phyloP scores from a whole-genome alignment of 2,797 vertebrate species.

The Dermochelys coriacea region DNA sequence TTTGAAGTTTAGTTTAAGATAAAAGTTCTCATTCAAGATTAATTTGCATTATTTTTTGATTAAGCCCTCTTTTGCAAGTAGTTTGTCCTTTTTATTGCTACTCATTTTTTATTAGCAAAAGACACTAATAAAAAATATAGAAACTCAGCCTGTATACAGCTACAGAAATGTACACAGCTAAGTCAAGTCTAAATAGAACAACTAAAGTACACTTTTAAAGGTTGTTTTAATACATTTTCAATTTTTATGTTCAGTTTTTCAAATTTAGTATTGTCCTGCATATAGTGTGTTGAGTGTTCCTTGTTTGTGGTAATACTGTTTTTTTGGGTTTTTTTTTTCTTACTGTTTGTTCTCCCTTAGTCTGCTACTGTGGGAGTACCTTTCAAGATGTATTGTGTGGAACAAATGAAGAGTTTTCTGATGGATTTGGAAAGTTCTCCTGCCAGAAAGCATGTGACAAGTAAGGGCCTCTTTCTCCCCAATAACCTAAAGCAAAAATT shows the following conservation, averaged over 20 bases:
- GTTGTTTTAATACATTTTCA: neutral
- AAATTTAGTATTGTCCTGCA: neutral
- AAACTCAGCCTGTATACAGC: neutral
- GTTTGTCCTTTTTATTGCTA: neutral
- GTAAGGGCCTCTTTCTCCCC: constrained; percentile 83
- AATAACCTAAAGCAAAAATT: constrained; percentile 1
- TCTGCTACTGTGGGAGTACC: constrained; percentile 91
- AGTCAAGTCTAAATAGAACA: neutral
- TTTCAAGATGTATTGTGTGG: constrained; percentile 90
- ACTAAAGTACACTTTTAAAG: neutral
- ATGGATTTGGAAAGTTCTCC: constrained; percentile 90
- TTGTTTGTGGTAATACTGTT: constrained; percentile 12
- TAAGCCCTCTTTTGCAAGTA: neutral
- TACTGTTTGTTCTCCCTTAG: constrained; percentile 77
- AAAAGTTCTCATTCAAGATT: too few relatives aligned
- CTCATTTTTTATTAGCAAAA: neutral
- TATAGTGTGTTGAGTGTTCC: neutral
- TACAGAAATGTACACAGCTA: neutral
- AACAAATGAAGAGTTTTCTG: constrained; percentile 86
- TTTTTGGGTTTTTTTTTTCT: neutral
- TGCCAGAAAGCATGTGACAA: constrained; percentile 93
- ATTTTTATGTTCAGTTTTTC: neutral
- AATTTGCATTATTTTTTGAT: neutral
- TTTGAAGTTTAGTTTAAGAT: too few relatives aligned
- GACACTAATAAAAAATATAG: neutral